phyloP scores from a whole-genome alignment of 2,888 invertebrate genomes.

The Habroteleia sp. region DNA sequence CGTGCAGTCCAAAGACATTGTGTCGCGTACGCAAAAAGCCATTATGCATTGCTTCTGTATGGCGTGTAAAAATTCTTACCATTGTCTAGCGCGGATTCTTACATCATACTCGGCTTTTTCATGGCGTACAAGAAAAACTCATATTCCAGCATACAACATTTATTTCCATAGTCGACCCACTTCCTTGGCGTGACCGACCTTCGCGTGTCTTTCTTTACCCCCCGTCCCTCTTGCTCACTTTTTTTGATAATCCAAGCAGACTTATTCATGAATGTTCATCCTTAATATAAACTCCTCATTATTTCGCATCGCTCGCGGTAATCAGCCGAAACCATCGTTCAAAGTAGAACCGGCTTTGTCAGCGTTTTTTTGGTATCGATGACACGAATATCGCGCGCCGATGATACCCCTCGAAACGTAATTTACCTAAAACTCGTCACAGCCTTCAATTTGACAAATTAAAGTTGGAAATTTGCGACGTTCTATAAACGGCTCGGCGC shows the following conservation, averaged over 20 bases:
- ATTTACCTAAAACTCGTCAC: constrained; percentile 36
- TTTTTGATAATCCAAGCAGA: constrained; percentile 7
- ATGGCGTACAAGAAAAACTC: not conserved
- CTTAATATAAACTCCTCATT: constrained; percentile 27
- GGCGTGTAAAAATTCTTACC: constrained; percentile 12
- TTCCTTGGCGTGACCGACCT: too few species aligned
- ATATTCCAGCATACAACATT: not conserved
- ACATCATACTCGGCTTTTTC: constrained; percentile 10
- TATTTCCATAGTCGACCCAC: constrained; percentile 1
- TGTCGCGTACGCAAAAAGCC: constrained; percentile 22
- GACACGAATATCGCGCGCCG: constrained; percentile 24
- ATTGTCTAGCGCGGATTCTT: constrained; percentile 23
- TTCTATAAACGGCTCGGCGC: too few species aligned
- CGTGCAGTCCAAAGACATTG: constrained; percentile 11
- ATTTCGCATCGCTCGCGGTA: constrained; percentile 33
- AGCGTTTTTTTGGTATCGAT: constrained; percentile 37
- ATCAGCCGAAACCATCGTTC: constrained; percentile 30
- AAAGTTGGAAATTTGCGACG: constrained; percentile 18
- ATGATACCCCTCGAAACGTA: constrained; percentile 9
- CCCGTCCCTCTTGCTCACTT: constrained; percentile 1
- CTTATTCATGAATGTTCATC: constrained; percentile 18
- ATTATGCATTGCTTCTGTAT: constrained; percentile 17
- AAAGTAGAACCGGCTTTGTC: constrained; percentile 36
- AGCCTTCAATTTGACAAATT: constrained; percentile 47
- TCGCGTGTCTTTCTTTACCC: too few species aligned